phyloP scores from a whole-genome alignment of 2,888 invertebrate genomes.

The Tenthredo livida region DNA sequence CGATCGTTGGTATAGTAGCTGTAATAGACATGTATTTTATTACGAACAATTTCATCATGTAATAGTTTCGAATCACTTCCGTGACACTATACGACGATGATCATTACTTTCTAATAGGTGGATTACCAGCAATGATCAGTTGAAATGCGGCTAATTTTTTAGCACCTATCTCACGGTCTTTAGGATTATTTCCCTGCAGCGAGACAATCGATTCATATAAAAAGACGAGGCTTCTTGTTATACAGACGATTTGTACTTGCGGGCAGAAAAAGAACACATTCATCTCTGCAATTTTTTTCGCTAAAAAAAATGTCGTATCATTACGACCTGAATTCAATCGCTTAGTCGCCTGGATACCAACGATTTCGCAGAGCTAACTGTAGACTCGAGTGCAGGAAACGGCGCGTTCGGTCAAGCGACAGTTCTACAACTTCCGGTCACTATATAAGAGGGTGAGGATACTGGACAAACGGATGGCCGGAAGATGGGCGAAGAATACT shows the following conservation, averaged over 20 bases:
- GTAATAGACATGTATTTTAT: conserved; percentile 19
- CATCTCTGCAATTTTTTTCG: not conserved
- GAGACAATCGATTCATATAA: not conserved
- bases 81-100: conserved; percentile 30
- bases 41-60: not conserved
- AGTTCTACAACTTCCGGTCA: conserved; percentile 35
- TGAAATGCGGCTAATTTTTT: not conserved
- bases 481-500: not conserved
- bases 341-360: conserved; percentile 2
- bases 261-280: not conserved
- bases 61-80: conserved; percentile 32
- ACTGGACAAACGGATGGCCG: not conserved
- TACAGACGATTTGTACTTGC: not conserved
- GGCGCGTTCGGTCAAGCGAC: not conserved
- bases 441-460: not conserved
- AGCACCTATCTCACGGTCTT: not conserved
- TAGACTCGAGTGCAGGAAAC: conserved; percentile 40
- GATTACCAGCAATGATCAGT: not conserved
- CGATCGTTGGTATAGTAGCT: conserved; percentile 1
- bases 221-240: not conserved
- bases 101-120: conserved; percentile 33
- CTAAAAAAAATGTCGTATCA: not conserved
- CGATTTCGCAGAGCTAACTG: conserved; percentile 34
- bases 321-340: not conserved
- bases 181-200: not conserved